Base-by-base conservation (phyloP, 2,888 invertebrate genomes). In the Pseudococcus longispinus region DNA sequence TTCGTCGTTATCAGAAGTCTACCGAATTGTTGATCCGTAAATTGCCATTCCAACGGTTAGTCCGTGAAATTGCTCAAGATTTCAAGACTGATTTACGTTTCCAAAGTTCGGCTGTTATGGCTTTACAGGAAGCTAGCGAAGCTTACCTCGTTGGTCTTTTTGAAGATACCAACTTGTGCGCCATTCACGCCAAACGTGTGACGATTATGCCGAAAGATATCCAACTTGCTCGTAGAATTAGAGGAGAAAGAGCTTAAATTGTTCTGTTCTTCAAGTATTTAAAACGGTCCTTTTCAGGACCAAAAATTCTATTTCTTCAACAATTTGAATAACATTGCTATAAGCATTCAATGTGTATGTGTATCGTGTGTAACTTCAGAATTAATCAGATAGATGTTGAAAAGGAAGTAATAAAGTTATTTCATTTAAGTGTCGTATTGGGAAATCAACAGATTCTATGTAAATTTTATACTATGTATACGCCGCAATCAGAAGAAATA, bases 211-310 rank as follows among this genome's bases (percentile, higher is more conserved):
- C 44, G 13, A 46, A 46, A 3, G 44, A 46, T 46, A 46, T 46
- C 15, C 44, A 46, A 46, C 44, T 46, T 13, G 44, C 44, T 46
- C 44, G 44, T 46, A 46, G 44, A 46, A 46, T 46, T 11, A 13
- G 44, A 15, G 44, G 44, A 46, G 44, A 46, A 46, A 46, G 44
- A 46, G 44, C 44, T 9, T 46, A 46, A 46, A 8, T 51, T 51
- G 23, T 15, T 4, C 15, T 60, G 3, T 60, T 60, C 60, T n/a
- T 60, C 60, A 0, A 20, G 9, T 46, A 2, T 46, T 46, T 46
- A 70, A 70, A 87, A 87, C 84, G 87, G 87, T 74, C 87, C 84
- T 87, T 87, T 84, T 87, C 85, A 84, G 84, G 87, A 74, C 87
- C 87, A 87, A 85, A 83, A 23, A 20, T 3, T 70, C 8, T 23